Percentiles rank a stretch among this genome's conserved stretches.
Conservation (phyloP, 1,140 invertebrate genomes). For the Solen grandis region DNA sequence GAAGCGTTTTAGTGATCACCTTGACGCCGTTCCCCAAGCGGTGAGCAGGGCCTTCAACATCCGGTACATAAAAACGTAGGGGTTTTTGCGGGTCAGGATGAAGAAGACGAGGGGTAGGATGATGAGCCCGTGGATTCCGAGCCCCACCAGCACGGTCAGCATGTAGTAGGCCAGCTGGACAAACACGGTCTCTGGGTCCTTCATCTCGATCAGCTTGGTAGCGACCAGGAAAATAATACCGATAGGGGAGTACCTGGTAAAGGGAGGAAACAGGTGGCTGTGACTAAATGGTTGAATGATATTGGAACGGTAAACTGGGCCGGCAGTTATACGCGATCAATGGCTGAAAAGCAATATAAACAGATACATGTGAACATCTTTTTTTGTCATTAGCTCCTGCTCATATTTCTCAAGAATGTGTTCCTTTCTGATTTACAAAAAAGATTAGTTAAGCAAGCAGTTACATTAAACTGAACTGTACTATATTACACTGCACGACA, state of each 20-base stretch:
- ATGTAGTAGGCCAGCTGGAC: conserved; percentile 76
- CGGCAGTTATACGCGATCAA: neutral
- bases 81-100: conserved; percentile 76
- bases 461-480: conserved; percentile 50
- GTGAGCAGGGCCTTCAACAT: conserved; percentile 77
- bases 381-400: too few species aligned
- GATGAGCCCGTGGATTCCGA: conserved; percentile 78
- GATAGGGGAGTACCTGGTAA: conserved; percentile 90
- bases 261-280: neutral
- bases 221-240: conserved; percentile 95
- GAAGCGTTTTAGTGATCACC: too few species aligned
- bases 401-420: too few species aligned
- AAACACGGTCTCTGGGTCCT: conserved; percentile 82
- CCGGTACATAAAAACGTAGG: conserved; percentile 69
- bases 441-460: too few species aligned
- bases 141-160: conserved; percentile 75
- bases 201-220: conserved; percentile 93
- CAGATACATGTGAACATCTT: too few species aligned
- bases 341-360: neutral
- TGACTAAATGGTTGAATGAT: neutral
- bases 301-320: neutral
- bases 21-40: conserved; percentile 79
- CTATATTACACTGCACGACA: conserved; percentile 45
- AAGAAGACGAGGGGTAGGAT: conserved; percentile 77
- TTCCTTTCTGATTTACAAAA: too few species aligned